A percentile compares a stretch with the other conserved stretches of the same genome.
These are phyloP conservation scores for Petrocephalus microphthalmus DNA, from an alignment of 2,113 vertebrate genomes.

Conservation along the genomic window DNA sequence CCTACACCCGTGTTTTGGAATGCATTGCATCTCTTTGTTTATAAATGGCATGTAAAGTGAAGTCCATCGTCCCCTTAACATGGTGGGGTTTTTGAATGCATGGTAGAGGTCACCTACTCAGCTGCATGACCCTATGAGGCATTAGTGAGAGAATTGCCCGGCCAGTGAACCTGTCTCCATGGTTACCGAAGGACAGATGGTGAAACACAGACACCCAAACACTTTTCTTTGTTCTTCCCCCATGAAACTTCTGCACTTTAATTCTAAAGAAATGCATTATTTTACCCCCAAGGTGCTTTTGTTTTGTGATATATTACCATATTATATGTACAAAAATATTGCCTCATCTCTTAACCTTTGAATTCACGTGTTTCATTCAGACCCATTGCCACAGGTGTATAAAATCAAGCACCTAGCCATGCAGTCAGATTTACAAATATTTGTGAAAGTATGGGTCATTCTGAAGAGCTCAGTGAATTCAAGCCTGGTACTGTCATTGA, in stretches of 20 bases:
- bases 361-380: too few species aligned
- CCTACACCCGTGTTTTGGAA: background rate
- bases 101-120: background rate
- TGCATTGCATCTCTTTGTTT: background rate
- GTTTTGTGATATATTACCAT: too few species aligned
- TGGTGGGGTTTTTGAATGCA: background rate
- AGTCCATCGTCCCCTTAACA: background rate
- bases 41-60: background rate
- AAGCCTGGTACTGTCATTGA: too few species aligned
- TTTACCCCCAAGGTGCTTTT: background rate
- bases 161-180: background rate
- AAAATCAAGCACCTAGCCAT: too few species aligned
- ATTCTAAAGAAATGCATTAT: background rate
- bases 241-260: background rate
- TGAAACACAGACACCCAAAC: background rate
- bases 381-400: too few species aligned
- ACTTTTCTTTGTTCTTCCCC: background rate
- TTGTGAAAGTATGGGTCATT: too few species aligned
- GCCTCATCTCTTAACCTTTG: background rate
- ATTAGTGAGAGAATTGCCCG: too few species aligned
- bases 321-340: background rate
- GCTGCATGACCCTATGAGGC: background rate
- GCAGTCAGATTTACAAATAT: too few species aligned
- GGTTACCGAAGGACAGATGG: background rate
- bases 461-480: too few species aligned